A percentile compares a stretch with the other conserved stretches of the same genome.
Conservation (phyloP, 1,140 invertebrate species). For the Psilanteris sp. region DNA sequence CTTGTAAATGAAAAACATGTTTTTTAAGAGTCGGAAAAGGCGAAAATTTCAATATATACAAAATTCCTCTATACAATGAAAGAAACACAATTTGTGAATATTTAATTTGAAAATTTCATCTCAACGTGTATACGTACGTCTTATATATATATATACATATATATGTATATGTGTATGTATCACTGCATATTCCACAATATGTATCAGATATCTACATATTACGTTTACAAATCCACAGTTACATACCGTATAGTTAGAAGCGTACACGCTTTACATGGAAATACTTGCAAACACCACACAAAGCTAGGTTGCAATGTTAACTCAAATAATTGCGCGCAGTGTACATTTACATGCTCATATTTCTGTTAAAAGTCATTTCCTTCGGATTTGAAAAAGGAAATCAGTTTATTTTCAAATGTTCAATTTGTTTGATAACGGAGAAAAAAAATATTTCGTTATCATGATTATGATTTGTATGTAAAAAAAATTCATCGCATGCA, state of each 20-base stretch:
- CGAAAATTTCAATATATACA: slow-evolving; percentile 5
- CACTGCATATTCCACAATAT: slow-evolving; percentile 59
- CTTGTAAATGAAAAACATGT: too few species aligned
- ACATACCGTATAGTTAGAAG: slow-evolving; percentile 33
- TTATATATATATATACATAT: slow-evolving; percentile 20
- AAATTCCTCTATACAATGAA: slow-evolving; percentile 17
- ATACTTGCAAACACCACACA: slow-evolving; percentile 43
- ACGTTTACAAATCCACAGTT: slow-evolving; percentile 56
- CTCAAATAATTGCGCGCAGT: slow-evolving; percentile 21
- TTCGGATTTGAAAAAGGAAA: slow-evolving; percentile 24
- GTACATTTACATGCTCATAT: slow-evolving; percentile 5
- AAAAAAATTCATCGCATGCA: too few species aligned
- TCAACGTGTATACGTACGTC: slow-evolving; percentile 17
- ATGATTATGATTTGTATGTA: too few species aligned
- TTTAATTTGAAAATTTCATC: slow-evolving; percentile 42
- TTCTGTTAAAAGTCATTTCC: slow-evolving; percentile 20
- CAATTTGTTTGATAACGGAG: slow-evolving; percentile 23
- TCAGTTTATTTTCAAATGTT: slow-evolving; percentile 26
- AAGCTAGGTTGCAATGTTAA: slow-evolving; percentile 30
- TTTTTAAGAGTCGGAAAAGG: slow-evolving; percentile 3
- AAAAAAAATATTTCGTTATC: too few species aligned
- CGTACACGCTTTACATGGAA: slow-evolving; percentile 61
- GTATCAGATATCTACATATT: slow-evolving; percentile 59
- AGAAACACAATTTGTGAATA: slow-evolving; percentile 39
- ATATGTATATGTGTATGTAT: slow-evolving; percentile 25